A percentile compares a stretch with the other conserved stretches of the same genome.
phyloP scores from a whole-genome alignment of 2,113 vertebrate genomes.

The Tachycineta bicolor region DNA sequence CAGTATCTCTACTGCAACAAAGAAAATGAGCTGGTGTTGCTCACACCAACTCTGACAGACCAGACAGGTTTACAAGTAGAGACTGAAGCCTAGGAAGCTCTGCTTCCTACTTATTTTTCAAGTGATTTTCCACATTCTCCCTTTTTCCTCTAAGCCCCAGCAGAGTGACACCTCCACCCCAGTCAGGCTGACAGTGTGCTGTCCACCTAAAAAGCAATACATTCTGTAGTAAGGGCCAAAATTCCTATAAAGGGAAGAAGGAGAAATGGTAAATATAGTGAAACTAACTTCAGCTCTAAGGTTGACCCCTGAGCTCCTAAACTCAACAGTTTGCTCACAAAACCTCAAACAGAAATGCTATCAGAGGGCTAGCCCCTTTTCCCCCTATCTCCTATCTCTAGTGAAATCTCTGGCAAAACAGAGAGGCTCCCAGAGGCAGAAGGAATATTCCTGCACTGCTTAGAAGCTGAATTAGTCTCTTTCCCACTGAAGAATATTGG shows the following conservation, averaged over 20 bases:
- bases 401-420: not conserved
- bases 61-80: not conserved
- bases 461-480: not conserved
- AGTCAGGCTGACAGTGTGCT: not conserved
- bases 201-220: not conserved
- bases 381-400: rapidly evolving
- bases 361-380: not conserved
- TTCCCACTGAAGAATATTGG: not conserved
- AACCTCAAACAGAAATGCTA: not conserved
- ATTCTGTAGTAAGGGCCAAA: not conserved
- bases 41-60: not conserved
- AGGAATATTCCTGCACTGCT: not conserved
- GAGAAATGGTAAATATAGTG: not conserved
- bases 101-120: not conserved
- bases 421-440: not conserved
- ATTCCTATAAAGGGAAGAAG: not conserved
- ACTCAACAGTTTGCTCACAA: not conserved
- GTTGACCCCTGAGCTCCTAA: not conserved
- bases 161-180: not conserved
- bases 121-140: not conserved
- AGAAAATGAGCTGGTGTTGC: not conserved
- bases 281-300: not conserved
- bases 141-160: not conserved
- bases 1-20: not conserved
- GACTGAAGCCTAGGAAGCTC: not conserved